Evolutionary conservation across 2,888 invertebrate genomes (phyloP), one percentile per base, ranked within the genome.

Genomic region (Tetragnatha montana): DNA sequence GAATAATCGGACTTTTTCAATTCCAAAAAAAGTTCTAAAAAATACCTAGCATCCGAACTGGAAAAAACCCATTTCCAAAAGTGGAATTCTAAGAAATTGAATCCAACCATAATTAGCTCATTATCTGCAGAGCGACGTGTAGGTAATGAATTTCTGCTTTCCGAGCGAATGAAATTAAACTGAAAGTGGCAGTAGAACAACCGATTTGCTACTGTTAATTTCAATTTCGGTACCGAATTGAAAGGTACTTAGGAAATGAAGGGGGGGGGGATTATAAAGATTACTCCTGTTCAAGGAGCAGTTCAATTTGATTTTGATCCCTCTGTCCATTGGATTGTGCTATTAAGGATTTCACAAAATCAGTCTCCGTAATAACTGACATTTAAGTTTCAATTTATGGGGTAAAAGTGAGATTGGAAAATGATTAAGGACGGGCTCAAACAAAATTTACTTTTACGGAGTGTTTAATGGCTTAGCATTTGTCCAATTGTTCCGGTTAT

Each of bases 71-170:
- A 60, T 60, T 35, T 35, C 35, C 17, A 17, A 60, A 10, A 60
- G 14, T 17, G 60, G 60, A 60, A 60, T 60, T 10, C 60, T 10
- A 60, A 60, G 60, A 60, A 60, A 60, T 10, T 60, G 60, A 60
- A 60, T 60, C 60, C 10, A 17, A 60, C 12, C 60, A 60, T 60
- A 60, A 60, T 60, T 60, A 60, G 60, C 60, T 60, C 60, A 60
- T 60, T 60, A 60, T 60, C 60, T 60, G 12, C 60, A 17, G 6
- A 60, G 60, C 60, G 60, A 60, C 60, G 17, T 7, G 14, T 60
- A 60, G 60, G 60, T 60, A 60, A 60, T 60, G 60, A 60, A 60
- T 60, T 60, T 60, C 60, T 60, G 60, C 60, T 60, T 60, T 60
- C 60, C 12, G 6, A 17, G 60, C 60, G 60, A 60, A 4, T 60